phyloP scores from a whole-genome alignment of 2,113 vertebrate species.

The Poicephalus gulielmi region DNA sequence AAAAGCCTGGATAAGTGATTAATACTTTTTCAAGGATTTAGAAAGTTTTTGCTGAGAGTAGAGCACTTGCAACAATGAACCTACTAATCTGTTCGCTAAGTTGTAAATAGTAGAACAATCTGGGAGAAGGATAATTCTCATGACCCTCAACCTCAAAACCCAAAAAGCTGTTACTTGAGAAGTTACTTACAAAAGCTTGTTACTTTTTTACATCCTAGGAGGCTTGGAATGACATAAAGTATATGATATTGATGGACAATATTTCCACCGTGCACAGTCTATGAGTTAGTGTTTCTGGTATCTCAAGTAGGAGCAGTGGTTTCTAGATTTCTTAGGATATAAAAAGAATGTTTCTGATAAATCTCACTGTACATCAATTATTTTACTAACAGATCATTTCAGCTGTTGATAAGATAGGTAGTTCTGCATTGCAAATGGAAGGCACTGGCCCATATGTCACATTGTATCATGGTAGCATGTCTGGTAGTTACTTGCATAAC shows the following conservation, averaged over 20 bases:
- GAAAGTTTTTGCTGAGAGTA: not conserved
- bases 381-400: not conserved
- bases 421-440: not conserved
- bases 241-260: not conserved
- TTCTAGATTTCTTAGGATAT: not conserved
- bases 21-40: conserved; percentile 1
- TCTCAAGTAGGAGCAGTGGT: not conserved
- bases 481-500: not conserved
- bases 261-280: accelerated
- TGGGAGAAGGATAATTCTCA: not conserved
- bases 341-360: not conserved
- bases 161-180: not conserved
- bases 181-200: accelerated
- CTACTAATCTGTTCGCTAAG: not conserved
- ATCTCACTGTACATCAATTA: not conserved
- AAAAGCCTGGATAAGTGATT: not conserved
- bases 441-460: not conserved
- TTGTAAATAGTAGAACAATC: not conserved
- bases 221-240: not conserved
- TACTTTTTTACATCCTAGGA: not conserved
- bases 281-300: not conserved
- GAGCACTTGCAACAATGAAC: not conserved
- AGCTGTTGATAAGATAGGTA: not conserved
- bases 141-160: not conserved
- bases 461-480: not conserved